These are phyloP conservation scores for Gymnodraco acuticeps DNA, from an alignment of 2,797 vertebrate species.

Conservation along the genomic window DNA sequence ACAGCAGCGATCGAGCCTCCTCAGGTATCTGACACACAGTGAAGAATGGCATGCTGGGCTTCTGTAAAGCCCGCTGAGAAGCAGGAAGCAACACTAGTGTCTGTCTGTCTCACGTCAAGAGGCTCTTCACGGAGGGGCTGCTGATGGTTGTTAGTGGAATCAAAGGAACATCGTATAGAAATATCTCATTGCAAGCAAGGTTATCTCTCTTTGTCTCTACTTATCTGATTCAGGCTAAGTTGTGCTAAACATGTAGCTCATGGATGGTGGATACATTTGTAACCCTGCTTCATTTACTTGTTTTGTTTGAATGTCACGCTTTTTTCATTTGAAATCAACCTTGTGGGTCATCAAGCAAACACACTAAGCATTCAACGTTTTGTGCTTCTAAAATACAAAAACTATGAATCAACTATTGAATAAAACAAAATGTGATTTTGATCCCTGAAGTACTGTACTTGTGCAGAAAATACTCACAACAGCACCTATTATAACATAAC, in stretches of 20 bases:
- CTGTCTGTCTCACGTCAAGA: conserved; percentile 47
- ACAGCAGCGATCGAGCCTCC: conserved; percentile 48
- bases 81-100: conserved; percentile 60
- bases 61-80: conserved; percentile 59
- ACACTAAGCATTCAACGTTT: background rate
- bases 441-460: background rate
- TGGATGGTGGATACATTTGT: background rate
- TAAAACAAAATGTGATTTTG: background rate
- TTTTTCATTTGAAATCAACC: background rate
- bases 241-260: background rate
- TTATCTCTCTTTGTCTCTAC: no score
- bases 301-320: background rate
- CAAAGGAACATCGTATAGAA: conserved; percentile 16
- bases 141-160: conserved; percentile 46
- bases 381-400: background rate
- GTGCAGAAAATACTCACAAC: background rate
- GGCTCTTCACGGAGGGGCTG: conserved; percentile 30
- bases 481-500: background rate
- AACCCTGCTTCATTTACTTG: background rate
- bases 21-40: conserved; percentile 66
- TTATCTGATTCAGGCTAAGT: background rate
- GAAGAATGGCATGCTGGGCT: conserved; percentile 66
- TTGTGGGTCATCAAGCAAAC: background rate
- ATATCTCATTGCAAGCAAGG: no score
- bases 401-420: background rate